Evolutionary conservation across 2,113 vertebrate genomes (phyloP), one percentile per base, ranked within the genome.

Genomic region (Suncus etruscus): DNA sequence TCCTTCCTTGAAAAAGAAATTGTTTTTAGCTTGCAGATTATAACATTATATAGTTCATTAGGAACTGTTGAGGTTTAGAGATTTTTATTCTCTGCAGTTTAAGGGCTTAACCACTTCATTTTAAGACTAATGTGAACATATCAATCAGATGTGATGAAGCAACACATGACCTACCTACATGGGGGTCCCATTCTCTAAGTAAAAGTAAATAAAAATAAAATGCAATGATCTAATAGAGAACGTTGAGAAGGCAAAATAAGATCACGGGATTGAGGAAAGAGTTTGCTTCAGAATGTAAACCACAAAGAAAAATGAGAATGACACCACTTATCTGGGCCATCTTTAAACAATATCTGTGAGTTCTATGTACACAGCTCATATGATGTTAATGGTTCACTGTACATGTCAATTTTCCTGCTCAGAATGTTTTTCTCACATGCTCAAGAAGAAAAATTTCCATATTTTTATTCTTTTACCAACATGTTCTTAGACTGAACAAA

Each of bases 21-120:
- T 6, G 86, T 91, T 74, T 86, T 92, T 50, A 93, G 89, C 83
- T 94, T 95, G 58, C 83, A 76, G 66, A 80, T 92, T 95, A 91
- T 48, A 78, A 45, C 39, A 87, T 83, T 92, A 75, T 68, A 85
- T 85, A 88, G 72, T 75, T 94, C 87, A 92, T 94, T 94, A 94
- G 87, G 92, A 95, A 91, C 92, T 84, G 27, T 73, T 0, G 10
- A 95, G 65, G 86, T 75, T 92, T 0, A 79, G 45, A 27, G 83
- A 91, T 65, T 84, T 72, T 51, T 90, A 61, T 91, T 91, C 65
- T 82, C 69, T 54, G 54, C 54, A 54, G 11, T 54, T 54, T 54
- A 16, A 4, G 54, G 9, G 54, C 11, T 15, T 54, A 16, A 14
- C 3, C 54, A 54, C 3, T 54, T 54, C 54, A 11, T 54, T 54